Percentiles rank a stretch among this genome's conserved stretches.
These are phyloP conservation scores for Theristus sp. DNA, from an alignment of 2,888 invertebrate species.

Conservation along the genomic window DNA sequence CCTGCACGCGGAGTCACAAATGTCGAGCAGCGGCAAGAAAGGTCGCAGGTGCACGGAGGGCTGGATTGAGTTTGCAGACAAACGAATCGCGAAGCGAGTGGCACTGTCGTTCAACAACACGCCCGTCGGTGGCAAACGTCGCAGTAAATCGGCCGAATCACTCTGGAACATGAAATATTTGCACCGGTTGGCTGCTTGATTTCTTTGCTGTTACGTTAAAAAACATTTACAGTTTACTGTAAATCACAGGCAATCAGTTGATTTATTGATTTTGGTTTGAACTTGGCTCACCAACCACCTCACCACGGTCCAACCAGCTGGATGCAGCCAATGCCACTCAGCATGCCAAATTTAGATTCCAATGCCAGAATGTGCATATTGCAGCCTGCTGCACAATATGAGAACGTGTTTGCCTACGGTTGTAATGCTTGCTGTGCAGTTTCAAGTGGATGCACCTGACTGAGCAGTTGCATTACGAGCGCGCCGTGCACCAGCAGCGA, in stretches of 20 bases:
- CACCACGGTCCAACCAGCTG: no score
- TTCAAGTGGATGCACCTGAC: conserved; percentile 92
- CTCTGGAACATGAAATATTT: conserved; percentile 93
- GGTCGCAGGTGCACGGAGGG: conserved; percentile 46
- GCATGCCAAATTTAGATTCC: no score
- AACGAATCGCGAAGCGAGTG: conserved; percentile 62
- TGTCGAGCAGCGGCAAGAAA: conserved; percentile 1
- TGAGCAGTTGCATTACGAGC: conserved; percentile 77
- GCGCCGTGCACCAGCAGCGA: conserved; percentile 66
- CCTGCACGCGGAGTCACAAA: conserved; percentile 46
- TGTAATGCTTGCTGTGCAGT: no score
- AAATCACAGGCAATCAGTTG: no score
- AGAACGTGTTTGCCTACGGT: no score
- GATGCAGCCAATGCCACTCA: no score
- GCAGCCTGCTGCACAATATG: no score
- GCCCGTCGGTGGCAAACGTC: conserved; percentile 59
- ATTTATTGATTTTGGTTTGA: no score
- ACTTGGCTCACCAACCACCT: no score
- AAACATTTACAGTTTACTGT: no score
- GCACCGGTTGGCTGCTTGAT: conserved; percentile 43
- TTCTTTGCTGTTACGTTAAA: no score
- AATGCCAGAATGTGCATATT: no score
- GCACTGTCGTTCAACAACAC: conserved; percentile 63
- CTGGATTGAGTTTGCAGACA: conserved; percentile 82
- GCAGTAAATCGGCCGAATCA: conserved; percentile 65